Base-by-base conservation (phyloP, 2,888 invertebrate species). In the Agrilus biguttatus region DNA sequence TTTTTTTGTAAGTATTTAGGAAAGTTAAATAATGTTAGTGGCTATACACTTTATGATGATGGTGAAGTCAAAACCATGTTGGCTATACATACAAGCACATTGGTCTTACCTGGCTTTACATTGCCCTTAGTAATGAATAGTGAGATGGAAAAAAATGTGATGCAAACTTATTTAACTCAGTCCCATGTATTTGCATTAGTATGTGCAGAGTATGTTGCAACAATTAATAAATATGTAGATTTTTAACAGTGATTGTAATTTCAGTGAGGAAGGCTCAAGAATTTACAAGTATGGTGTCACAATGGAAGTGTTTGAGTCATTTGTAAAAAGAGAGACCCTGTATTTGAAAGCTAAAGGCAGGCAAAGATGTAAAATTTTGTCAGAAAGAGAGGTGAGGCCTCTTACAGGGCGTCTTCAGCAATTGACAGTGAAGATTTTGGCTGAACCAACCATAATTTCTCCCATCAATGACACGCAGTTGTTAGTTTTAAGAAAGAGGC, bases 41-140 rank as follows among this genome's bases (percentile, higher is more conserved):
- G 64, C n/a, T 64, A 63, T 45, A 64, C 64, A 2, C 46, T 65
- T n/a, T 64, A 57, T 43, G 66, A 66, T 43, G 61, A 64, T 44
- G 62, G 62, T 1, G 61, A 63, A 44, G 50, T 63, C 7, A 45
- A 57, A 8, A 53, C 57, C 37, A 55, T 63, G 46, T 46, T 62
- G 17, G 63, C 62, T 2, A 57, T 65, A 35, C 62, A 61, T 44
- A 65, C 66, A 2, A 62, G 63, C 35, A 66, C 76, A 38, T 66
- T 85, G 40, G 73, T 86, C 13, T 79, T 86, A 50, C 88, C 89
- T 7, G 86, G 86, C 2, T 86, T 87, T 63, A 83, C 80, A 1
- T 63, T 89, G 19, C 88, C 88, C 0, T 70, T 89, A 48, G 77
- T 80, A 36, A 54, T 65, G 47, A 46, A 67, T 43, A 58, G 74